Evolutionary conservation across 53 echinoderm and acorn worm genomes (phyloP).

Genomic region (Patiria pectinifera): DNA sequence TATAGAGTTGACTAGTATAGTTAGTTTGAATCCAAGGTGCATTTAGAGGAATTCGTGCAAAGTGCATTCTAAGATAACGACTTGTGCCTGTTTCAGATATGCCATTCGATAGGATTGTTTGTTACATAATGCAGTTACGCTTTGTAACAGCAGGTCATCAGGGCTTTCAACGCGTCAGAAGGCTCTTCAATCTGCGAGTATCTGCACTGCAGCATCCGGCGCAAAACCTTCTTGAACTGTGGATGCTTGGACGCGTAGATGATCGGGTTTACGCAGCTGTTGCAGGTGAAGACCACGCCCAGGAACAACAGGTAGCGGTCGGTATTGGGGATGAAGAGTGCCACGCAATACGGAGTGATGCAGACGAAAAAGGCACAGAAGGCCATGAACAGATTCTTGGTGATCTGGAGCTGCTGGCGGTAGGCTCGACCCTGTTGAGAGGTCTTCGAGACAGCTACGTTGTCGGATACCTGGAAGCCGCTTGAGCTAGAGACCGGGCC

Average conservation of each 20-base stretch:
- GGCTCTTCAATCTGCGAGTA: slow-evolving; percentile 49
- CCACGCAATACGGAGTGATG: slow-evolving; percentile 63
- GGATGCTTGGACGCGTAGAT: slow-evolving; percentile 69
- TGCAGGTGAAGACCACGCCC: slow-evolving; percentile 49
- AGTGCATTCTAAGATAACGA: no score
- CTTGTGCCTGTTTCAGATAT: no score
- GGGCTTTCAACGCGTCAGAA: background rate
- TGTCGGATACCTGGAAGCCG: slow-evolving; percentile 11
- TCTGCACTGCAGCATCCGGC: slow-evolving; percentile 35
- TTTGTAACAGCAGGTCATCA: slow-evolving; percentile 5
- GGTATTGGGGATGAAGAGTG: slow-evolving; percentile 55
- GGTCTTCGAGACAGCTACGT: slow-evolving; percentile 3
- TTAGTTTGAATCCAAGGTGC: no score
- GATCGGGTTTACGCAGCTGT: slow-evolving; percentile 67
- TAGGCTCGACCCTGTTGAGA: background rate
- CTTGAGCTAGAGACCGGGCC: background rate
- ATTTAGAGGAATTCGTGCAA: no score
- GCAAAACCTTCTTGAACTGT: slow-evolving; percentile 65
- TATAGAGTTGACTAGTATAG: no score
- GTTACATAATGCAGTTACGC: background rate
- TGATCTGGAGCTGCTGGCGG: slow-evolving; percentile 67
- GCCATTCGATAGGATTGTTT: no score
- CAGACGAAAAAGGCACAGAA: slow-evolving; percentile 61
- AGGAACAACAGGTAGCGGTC: slow-evolving; percentile 57
- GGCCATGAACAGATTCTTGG: slow-evolving; percentile 73